These are phyloP conservation scores for Entosphenus tridentatus DNA, from an alignment of 2,113 vertebrate species.

Conservation along the genomic window DNA sequence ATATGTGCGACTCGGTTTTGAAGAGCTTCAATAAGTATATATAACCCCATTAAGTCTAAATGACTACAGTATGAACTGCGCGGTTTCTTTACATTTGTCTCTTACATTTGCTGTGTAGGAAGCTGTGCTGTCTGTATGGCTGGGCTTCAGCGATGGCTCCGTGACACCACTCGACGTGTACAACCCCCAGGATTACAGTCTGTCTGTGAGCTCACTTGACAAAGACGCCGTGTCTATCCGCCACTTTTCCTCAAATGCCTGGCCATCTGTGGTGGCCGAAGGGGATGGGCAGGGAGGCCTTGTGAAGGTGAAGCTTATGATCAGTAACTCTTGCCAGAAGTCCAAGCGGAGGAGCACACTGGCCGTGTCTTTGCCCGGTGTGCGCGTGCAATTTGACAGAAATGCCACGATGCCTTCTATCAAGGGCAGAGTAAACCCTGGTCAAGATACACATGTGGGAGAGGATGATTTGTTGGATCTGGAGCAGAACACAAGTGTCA, in stretches of 20 bases:
- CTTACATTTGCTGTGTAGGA: slow-evolving; percentile 29
- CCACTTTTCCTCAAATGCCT: slow-evolving; percentile 24
- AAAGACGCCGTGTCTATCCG: slow-evolving; percentile 36
- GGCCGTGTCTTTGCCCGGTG: slow-evolving; percentile 18
- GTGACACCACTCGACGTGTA: slow-evolving; percentile 70
- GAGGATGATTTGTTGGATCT: too few species aligned
- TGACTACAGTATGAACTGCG: too few species aligned
- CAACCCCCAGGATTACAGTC: slow-evolving; percentile 42
- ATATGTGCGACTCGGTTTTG: too few species aligned
- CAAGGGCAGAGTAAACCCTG: too few species aligned
- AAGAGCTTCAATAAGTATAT: too few species aligned
- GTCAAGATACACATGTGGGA: too few species aligned
- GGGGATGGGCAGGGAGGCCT: slow-evolving; percentile 62
- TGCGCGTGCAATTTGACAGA: too few species aligned
- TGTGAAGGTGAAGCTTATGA: slow-evolving; percentile 61
- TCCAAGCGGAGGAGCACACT: slow-evolving; percentile 64
- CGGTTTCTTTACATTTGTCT: too few species aligned
- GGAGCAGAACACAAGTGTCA: too few species aligned
- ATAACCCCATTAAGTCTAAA: too few species aligned
- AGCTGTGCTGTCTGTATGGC: slow-evolving; percentile 66
- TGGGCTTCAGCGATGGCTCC: slow-evolving; percentile 79
- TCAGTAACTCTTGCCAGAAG: slow-evolving; percentile 68
- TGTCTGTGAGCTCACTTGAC: slow-evolving; percentile 50
- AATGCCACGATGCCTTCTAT: too few species aligned
- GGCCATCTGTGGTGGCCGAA: slow-evolving; percentile 47